Percentiles rank a stretch among this genome's conserved stretches.
These are phyloP conservation scores for Manis crassicaudata DNA, from an alignment of 2,797 vertebrate species.

Conservation along the genomic window DNA sequence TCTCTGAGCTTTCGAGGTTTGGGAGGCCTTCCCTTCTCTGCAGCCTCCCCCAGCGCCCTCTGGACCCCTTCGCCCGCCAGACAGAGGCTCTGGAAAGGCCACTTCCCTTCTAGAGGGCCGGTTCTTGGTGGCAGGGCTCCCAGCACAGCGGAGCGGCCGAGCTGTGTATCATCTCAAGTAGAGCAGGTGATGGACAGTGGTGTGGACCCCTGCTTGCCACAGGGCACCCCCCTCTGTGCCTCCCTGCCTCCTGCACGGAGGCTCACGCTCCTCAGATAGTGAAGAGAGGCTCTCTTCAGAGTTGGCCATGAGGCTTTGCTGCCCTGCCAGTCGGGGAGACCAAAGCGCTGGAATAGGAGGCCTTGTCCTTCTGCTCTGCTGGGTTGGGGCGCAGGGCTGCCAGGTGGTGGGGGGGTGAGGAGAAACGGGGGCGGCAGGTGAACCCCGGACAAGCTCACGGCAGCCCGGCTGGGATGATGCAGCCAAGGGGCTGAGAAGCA, in stretches of 20 bases:
- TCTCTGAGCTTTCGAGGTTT: background rate
- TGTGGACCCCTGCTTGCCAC: background rate
- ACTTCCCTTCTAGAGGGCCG: background rate
- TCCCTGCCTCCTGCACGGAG: background rate
- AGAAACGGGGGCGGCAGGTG: too few relatives aligned
- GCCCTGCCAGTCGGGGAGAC: too few relatives aligned
- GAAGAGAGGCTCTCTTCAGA: background rate
- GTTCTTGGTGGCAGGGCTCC: background rate
- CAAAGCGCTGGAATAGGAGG: too few relatives aligned
- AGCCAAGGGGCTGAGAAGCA: background rate
- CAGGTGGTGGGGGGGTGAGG: background rate
- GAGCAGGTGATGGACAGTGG: background rate
- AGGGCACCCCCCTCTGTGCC: background rate
- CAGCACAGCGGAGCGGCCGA: accelerated
- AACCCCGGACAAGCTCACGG: too few relatives aligned
- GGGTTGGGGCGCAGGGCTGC: background rate
- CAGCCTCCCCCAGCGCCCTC: background rate
- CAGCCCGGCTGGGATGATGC: background rate
- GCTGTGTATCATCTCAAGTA: too few relatives aligned
- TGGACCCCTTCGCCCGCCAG: background rate
- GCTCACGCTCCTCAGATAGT: background rate
- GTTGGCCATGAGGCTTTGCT: background rate
- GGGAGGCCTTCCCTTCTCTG: conserved; percentile 24
- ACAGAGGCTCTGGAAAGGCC: background rate
- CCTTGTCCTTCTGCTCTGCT: background rate